Percentiles rank a stretch among this genome's conserved stretches.
phyloP scores from a whole-genome alignment of 2,888 invertebrate species.

The Barypeithes pellucidus region DNA sequence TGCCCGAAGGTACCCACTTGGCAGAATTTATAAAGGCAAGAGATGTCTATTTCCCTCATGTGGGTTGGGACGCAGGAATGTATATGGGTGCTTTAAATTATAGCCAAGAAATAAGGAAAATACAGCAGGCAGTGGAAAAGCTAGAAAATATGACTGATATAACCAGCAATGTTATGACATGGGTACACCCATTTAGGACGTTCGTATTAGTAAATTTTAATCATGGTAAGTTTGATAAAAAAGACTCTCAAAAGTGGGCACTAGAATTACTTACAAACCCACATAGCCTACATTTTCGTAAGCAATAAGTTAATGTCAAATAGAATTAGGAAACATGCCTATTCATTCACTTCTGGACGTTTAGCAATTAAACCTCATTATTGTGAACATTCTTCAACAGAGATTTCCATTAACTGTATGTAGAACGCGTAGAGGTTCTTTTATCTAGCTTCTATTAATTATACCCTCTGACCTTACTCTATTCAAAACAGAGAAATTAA shows the following conservation, averaged over 20 bases:
- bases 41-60: conserved; percentile 77
- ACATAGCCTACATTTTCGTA: too few relatives aligned
- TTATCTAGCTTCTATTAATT: too few relatives aligned
- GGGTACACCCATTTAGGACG: conserved; percentile 78
- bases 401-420: too few relatives aligned
- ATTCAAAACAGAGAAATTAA: too few relatives aligned
- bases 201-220: conserved; percentile 76
- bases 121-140: conserved; percentile 73
- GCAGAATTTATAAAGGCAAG: conserved; percentile 75
- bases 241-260: not conserved
- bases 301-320: too few relatives aligned
- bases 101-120: conserved; percentile 74
- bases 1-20: conserved; percentile 80
- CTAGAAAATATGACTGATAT: conserved; percentile 74
- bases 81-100: conserved; percentile 81
- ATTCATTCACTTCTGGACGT: too few relatives aligned
- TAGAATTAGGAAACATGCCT: too few relatives aligned
- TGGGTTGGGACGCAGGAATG: conserved; percentile 77
- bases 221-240: conserved; percentile 66
- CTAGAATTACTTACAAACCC: not conserved
- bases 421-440: too few relatives aligned
- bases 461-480: too few relatives aligned
- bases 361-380: too few relatives aligned
- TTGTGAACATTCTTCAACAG: too few relatives aligned
- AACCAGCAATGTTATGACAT: conserved; percentile 74